Conservation (phyloP, 1,140 invertebrate genomes). For the Heliconius eleuchia region DNA sequence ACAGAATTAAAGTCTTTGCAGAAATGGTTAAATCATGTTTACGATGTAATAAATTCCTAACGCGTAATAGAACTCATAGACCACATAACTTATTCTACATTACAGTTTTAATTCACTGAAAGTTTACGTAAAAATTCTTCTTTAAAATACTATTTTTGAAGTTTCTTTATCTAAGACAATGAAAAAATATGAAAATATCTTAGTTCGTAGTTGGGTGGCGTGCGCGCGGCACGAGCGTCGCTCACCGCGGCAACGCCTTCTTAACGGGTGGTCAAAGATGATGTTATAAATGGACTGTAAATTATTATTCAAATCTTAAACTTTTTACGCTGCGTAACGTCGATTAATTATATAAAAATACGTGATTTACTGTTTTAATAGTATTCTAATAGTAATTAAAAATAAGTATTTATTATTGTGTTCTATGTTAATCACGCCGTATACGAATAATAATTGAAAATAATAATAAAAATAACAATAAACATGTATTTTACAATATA, state of each 20-base stretch:
- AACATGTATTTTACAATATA: too few relatives aligned
- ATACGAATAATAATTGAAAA: too few relatives aligned
- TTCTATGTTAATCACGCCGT: too few relatives aligned
- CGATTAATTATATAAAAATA: too few relatives aligned
- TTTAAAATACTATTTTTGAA: slow-evolving; percentile 6
- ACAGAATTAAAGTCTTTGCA: background rate
- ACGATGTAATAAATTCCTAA: slow-evolving; percentile 21
- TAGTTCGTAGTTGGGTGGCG: slow-evolving; percentile 31
- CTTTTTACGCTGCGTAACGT: background rate
- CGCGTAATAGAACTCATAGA: slow-evolving; percentile 18
- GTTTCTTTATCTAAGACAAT: slow-evolving; percentile 13
- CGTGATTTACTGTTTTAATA: too few relatives aligned
- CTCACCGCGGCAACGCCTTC: slow-evolving; percentile 22
- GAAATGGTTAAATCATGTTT: slow-evolving; percentile 10
- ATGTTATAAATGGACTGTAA: background rate
- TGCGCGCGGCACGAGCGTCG: slow-evolving; percentile 30
- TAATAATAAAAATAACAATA: too few relatives aligned
- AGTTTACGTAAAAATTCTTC: slow-evolving; percentile 19
- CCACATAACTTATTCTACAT: background rate
- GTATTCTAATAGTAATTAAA: too few relatives aligned
- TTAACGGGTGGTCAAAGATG: slow-evolving; percentile 27
- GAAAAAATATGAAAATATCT: slow-evolving; percentile 27
- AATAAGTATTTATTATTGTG: too few relatives aligned
- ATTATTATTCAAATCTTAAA: background rate
- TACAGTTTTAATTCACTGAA: slow-evolving; percentile 18